phyloP scores from a whole-genome alignment of 2,797 vertebrate species.

The Coregonus sp. region DNA sequence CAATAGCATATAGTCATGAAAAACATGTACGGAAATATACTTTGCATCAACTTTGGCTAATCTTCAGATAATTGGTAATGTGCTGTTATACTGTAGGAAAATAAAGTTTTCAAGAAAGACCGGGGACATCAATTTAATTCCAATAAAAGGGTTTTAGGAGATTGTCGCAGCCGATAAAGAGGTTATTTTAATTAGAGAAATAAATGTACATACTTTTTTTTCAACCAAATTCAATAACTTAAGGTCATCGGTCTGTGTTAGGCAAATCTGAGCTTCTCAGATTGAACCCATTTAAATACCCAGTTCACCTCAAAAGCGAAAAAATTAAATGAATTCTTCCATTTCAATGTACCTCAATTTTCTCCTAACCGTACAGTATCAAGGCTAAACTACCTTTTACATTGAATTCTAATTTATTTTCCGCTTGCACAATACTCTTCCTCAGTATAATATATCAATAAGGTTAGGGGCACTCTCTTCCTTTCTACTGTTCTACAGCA shows the following conservation, averaged over 20 bases:
- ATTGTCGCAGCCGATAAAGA: constrained; percentile 54
- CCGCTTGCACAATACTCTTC: constrained; percentile 64
- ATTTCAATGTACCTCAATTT: constrained; percentile 71
- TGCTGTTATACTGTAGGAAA: constrained; percentile 24
- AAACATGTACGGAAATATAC: constrained; percentile 20
- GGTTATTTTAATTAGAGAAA: constrained; percentile 73
- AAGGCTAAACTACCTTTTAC: constrained; percentile 80
- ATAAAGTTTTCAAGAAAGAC: constrained; percentile 50
- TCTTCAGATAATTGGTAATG: constrained; percentile 28
- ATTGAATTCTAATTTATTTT: constrained; percentile 69
- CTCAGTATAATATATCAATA: constrained; percentile 64
- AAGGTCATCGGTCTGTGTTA: constrained; percentile 78
- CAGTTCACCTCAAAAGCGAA: constrained; percentile 54
- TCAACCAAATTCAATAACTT: constrained; percentile 76
- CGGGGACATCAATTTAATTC: constrained; percentile 59
- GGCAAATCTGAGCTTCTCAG: constrained; percentile 75
- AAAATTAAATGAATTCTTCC: constrained; percentile 72
- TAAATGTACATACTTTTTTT: constrained; percentile 60
- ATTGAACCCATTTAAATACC: constrained; percentile 76
- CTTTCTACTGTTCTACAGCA: constrained; percentile 22
- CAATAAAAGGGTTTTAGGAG: constrained; percentile 63
- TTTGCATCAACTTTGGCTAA: constrained; percentile 9
- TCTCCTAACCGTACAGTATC: constrained; percentile 65
- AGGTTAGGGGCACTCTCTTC: constrained; percentile 48
- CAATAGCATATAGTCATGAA: neutral